phyloP scores from a whole-genome alignment of 2,888 invertebrate genomes.

The Macrosoma leucophasiata region DNA sequence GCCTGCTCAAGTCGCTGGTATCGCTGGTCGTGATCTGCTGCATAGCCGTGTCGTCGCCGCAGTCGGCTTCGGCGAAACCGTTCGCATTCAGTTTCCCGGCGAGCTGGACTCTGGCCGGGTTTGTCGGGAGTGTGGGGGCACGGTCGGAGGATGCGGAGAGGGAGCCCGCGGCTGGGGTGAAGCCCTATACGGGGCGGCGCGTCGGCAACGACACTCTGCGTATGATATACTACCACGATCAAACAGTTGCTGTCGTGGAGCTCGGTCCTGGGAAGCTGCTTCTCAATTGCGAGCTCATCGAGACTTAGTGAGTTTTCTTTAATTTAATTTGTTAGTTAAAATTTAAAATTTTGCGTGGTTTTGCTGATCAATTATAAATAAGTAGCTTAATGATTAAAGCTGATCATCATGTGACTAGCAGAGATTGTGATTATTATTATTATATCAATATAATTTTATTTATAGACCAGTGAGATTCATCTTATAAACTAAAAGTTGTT shows the following conservation, averaged over 20 bases:
- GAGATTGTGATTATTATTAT: too few relatives aligned
- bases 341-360: too few relatives aligned
- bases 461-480: too few relatives aligned
- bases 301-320: conserved; percentile 92
- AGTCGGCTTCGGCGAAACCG: conserved; percentile 63
- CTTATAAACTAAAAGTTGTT: too few relatives aligned
- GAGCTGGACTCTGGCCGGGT: conserved; percentile 64
- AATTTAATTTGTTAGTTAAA: too few relatives aligned
- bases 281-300: conserved; percentile 87
- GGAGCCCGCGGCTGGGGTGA: conserved; percentile 62
- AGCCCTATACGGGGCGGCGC: conserved; percentile 79
- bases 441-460: too few relatives aligned
- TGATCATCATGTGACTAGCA: too few relatives aligned
- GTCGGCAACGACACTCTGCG: conserved; percentile 79
- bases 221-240: conserved; percentile 87
- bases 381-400: too few relatives aligned
- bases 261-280: conserved; percentile 82
- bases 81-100: conserved; percentile 66
- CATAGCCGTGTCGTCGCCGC: conserved; percentile 64
- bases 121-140: conserved; percentile 58
- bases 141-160: conserved; percentile 46
- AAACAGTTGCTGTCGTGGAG: conserved; percentile 89
- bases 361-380: too few relatives aligned
- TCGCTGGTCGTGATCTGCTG: conserved; percentile 60
- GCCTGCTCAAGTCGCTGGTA: conserved; percentile 56